A percentile compares a stretch with the other conserved stretches of the same genome.
These are phyloP conservation scores for Nasonia oneida DNA, from an alignment of 2,888 invertebrate species.

Conservation along the genomic window DNA sequence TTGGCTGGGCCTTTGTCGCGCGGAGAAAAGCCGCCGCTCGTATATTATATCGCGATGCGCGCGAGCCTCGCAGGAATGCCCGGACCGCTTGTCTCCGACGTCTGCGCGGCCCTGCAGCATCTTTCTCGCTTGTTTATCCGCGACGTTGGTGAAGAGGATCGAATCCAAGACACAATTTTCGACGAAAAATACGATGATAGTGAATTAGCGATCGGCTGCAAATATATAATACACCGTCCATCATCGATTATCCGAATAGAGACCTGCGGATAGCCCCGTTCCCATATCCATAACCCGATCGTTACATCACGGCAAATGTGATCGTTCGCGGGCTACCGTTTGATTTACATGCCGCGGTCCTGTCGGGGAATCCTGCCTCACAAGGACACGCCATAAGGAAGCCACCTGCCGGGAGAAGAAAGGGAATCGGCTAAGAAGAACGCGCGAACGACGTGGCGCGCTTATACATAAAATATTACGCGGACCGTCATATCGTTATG, in stretches of 20 bases:
- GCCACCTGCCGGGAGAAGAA: background rate
- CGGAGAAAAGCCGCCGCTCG: conserved; percentile 74
- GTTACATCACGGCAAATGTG: conserved; percentile 37
- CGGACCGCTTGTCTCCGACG: conserved; percentile 63
- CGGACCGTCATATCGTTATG: conserved; percentile 76
- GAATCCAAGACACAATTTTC: too few species aligned
- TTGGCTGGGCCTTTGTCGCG: conserved; percentile 74
- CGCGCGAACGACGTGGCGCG: conserved; percentile 40
- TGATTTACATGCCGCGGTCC: conserved; percentile 57
- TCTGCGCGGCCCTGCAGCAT: background rate
- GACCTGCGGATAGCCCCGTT: background rate
- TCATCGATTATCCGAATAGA: too few species aligned
- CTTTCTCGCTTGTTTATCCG: background rate
- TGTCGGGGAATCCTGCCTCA: conserved; percentile 40
- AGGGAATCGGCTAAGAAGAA: background rate
- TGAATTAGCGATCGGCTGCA: too few species aligned
- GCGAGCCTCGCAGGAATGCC: conserved; percentile 66
- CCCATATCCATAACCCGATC: background rate
- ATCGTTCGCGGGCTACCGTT: conserved; percentile 50
- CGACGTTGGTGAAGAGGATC: background rate
- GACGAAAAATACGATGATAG: too few species aligned
- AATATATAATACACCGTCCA: too few species aligned
- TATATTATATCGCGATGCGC: conserved; percentile 77
- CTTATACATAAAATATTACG: conserved; percentile 75
- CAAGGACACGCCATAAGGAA: conserved; percentile 1